Evolutionary conservation across 92 coral and sea anemone genomes (phyloP), one percentile per base, ranked within the genome.

Genomic region (Meandrina meandrites): DNA sequence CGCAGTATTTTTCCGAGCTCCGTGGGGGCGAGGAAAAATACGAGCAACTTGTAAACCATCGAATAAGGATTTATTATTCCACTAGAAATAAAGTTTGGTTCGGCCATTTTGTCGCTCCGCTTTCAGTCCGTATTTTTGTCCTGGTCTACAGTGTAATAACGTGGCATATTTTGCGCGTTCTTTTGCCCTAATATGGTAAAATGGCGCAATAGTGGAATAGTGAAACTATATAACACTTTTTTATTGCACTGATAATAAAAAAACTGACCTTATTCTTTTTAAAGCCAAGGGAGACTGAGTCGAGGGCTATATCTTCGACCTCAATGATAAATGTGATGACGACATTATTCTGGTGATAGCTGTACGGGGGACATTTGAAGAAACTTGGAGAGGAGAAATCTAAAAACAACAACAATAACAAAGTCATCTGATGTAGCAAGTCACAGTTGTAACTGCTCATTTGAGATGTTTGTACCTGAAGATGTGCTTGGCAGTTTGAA

Each of bases 271-370:
- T 97, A 82, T 93, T 97, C 32, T 89, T 94, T 78, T 86, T 92
- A 84, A 97, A 97, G 31, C 99, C 99, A 54, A 97, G 89, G 5
- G 99, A 97, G 62, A 93, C 92, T 48, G 91, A 79, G 53, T 97
- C 97, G 42, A 97, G 91, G 17, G 94, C 87, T 37, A 97, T 91
- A 76, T 91, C 78, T 24, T 93, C 70, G 34, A 94, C 94, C 64
- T 93, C 86, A 35, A 95, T 80, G 34, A 97, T 77, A 37, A 97
- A 93, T 18, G 97, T 91, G 34, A 97, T 90, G 66, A 91, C 87
- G 40, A 95, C 90, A 56, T 67, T 78, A 54, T 95, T 92, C 82
- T 97, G 99, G 82, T 97, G 98, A 77, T 88, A 97, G 7, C 92
- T 86, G 90, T 94, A 96, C 1, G 95, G 93, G 32, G 99, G 99